These are phyloP conservation scores for Procapra przewalskii DNA, from an alignment of 2,113 vertebrate genomes.

Conservation along the genomic window DNA sequence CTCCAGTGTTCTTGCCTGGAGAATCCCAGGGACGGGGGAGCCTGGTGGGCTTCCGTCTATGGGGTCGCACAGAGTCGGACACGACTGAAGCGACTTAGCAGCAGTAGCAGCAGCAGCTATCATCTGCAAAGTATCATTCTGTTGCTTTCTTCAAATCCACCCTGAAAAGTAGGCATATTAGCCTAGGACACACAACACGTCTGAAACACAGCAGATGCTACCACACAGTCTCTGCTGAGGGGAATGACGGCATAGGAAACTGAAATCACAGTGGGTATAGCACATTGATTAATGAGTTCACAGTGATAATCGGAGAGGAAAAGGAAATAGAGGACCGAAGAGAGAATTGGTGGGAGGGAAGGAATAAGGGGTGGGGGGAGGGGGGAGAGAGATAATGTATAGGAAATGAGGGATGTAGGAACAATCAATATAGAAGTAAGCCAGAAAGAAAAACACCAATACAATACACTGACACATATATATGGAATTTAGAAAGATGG, in stretches of 20 bases:
- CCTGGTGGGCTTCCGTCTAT: no score
- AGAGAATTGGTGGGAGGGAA: accelerated
- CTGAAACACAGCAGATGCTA: neutral
- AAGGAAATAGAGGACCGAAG: accelerated
- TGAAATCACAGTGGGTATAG: neutral
- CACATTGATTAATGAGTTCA: neutral
- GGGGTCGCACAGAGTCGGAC: no score
- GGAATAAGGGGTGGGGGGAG: no score
- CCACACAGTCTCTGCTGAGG: neutral
- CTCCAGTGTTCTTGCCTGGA: no score
- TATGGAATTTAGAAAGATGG: no score
- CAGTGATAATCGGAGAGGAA: neutral
- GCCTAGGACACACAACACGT: accelerated
- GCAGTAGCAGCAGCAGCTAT: neutral
- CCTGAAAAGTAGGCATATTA: neutral
- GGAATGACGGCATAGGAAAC: neutral
- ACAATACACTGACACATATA: no score
- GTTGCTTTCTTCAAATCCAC: neutral
- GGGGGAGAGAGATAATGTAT: neutral
- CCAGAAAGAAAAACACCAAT: no score
- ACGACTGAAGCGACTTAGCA: no score
- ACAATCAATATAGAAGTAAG: neutral
- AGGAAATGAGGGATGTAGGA: neutral
- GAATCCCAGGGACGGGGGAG: no score
- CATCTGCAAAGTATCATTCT: neutral